Evolutionary conservation across 64 coral and sea anemone genomes (phyloP), one percentile per base, ranked within the genome.

Genomic region (Montipora sp.): DNA sequence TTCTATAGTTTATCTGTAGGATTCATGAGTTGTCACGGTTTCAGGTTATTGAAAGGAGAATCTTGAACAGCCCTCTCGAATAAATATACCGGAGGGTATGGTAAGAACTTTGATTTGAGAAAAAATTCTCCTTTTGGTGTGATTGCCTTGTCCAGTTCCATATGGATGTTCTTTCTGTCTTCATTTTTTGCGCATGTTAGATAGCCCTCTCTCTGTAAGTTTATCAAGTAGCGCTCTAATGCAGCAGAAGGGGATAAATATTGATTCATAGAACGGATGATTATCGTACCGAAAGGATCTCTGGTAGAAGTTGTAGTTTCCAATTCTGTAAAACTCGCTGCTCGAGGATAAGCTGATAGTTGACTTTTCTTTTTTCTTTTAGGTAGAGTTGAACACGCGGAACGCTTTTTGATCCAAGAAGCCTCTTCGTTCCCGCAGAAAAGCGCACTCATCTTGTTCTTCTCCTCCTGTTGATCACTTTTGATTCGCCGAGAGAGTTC

Each of bases 11-110:
- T 36, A 36, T 36, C 36, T 36, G 36, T 36, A 36, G 36, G 36
- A 36, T 36, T 36, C 36, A 36, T 36, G 36, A 36, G 36, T 36
- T 36, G 36, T 36, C 36, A 36, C 36, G 1, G 36, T 36, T 36
- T 36, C 36, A 36, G 36, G 21, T 81, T 81, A 61, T 81, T 60
- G 22, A 81, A 81, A 60, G 72, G 73, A 10, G 51, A 89, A 66
- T 66, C 8, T 20, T 45, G 59, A 5, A 77, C 44, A 44, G 14
- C 27, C 13, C 75, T 77, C 19, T 89, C 45, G 66, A 89, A 89
- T 66, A 89, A 67, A 23, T 77, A 60, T 2, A 89, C 73, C 0
- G 87, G 87, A 60, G 87, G 87, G 20, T 89, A 73, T 9, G 87
- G 87, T 14, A 65, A 15, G 48, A 66, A 89, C 72, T 78, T 75